A percentile compares a stretch with the other conserved stretches of the same genome.
Evolutionary conservation across 2,797 vertebrate species (phyloP).

Genomic region (Semaprochilodus insignis): DNA sequence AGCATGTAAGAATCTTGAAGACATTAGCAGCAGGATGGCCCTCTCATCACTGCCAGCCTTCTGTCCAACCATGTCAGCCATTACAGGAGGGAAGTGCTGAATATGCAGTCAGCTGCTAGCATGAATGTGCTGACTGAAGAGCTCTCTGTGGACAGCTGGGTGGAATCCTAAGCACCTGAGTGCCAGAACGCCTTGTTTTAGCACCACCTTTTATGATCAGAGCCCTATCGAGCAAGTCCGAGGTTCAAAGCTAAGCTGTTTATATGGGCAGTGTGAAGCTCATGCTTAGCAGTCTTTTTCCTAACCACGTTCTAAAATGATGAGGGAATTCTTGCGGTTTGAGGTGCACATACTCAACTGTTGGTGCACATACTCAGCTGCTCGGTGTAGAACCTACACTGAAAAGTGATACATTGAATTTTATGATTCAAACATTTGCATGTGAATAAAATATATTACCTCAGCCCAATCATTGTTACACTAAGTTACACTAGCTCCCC

Average conservation of each 20-base stretch:
- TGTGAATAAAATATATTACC: too few relatives aligned
- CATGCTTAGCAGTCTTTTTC: neutral
- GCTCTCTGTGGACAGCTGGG: slow-evolving; percentile 26
- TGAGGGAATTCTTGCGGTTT: neutral
- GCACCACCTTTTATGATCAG: slow-evolving; percentile 22
- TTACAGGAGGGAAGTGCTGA: slow-evolving; percentile 67
- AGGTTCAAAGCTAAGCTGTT: neutral
- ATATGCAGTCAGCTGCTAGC: slow-evolving; percentile 70
- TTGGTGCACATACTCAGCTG: neutral
- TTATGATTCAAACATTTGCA: too few relatives aligned
- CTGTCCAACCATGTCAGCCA: slow-evolving; percentile 58
- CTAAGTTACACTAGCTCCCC: too few relatives aligned
- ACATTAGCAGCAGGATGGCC: slow-evolving; percentile 17
- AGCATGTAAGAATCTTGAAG: slow-evolving; percentile 19
- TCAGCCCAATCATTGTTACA: too few relatives aligned
- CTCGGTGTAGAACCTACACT: neutral
- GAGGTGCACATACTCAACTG: neutral
- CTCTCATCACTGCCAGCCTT: slow-evolving; percentile 20
- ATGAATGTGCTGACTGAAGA: slow-evolving; percentile 58
- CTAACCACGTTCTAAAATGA: neutral
- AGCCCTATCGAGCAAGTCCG: neutral
- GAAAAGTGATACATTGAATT: neutral
- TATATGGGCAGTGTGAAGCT: neutral
- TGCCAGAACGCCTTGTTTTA: slow-evolving; percentile 1
- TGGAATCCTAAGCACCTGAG: slow-evolving; percentile 25